Conservation (phyloP, 2,797 vertebrate species). For the Gastrophryne carolinensis region DNA sequence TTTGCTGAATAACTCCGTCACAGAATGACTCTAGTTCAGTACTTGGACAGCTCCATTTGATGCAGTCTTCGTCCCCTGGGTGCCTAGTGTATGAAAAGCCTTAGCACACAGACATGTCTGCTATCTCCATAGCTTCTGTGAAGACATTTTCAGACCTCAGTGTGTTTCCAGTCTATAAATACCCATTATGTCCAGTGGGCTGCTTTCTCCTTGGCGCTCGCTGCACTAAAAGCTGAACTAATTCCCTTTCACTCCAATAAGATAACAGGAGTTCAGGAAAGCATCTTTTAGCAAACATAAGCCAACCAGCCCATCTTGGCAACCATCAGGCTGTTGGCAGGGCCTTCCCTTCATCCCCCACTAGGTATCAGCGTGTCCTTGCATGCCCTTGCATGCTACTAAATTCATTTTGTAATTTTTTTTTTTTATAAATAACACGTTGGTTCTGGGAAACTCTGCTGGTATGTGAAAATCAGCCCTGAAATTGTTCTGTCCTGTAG, state of each 20-base stretch:
- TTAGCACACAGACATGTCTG: neutral
- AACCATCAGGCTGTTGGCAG: constrained; percentile 15
- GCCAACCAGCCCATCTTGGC: neutral
- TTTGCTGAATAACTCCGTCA: too few species aligned
- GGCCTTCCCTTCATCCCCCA: neutral
- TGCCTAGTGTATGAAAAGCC: neutral
- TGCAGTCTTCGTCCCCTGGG: neutral
- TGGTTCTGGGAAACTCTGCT: constrained; percentile 39
- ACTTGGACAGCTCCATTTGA: neutral
- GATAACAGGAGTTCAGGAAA: neutral
- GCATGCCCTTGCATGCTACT: constrained; percentile 44
- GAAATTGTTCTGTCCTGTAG: constrained; percentile 52
- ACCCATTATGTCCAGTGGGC: too few species aligned
- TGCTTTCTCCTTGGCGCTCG: neutral
- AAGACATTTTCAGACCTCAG: neutral
- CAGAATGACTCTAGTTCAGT: too few species aligned
- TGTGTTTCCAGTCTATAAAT: neutral
- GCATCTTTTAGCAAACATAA: neutral
- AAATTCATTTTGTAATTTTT: constrained; percentile 51
- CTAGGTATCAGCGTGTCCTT: constrained; percentile 46
- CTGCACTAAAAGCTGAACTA: neutral
- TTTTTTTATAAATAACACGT: constrained; percentile 52
- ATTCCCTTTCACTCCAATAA: neutral
- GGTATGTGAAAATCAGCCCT: constrained; percentile 49
- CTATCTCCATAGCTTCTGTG: neutral